Conservation (phyloP, 2,113 vertebrate species). For the Actinemys pallida region DNA sequence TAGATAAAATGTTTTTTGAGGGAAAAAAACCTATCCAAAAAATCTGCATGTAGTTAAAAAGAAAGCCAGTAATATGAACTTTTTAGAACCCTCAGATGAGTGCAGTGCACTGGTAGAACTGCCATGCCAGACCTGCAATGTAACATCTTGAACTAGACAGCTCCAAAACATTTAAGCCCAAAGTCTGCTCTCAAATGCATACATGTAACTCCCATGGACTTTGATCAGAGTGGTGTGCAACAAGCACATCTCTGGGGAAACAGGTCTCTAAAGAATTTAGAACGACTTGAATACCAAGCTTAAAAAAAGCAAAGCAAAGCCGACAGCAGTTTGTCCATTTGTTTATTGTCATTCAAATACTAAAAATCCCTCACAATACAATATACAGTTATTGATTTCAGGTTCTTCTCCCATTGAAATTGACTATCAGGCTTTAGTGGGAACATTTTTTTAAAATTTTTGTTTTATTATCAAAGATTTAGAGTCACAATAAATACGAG, state of each 20-base stretch:
- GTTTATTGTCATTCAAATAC: constrained; percentile 59
- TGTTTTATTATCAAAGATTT: constrained; percentile 62
- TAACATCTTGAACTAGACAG: neutral
- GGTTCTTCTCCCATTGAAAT: neutral
- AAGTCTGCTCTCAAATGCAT: no score
- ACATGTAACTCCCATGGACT: neutral
- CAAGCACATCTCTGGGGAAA: neutral
- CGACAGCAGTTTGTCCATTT: neutral
- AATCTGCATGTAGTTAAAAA: neutral
- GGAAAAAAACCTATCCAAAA: no score
- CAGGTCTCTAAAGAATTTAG: neutral
- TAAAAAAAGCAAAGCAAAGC: neutral
- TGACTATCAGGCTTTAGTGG: neutral
- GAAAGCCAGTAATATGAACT: neutral
- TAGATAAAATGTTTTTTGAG: no score
- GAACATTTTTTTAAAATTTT: neutral
- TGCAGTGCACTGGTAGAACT: neutral
- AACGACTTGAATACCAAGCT: neutral
- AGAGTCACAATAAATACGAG: constrained; percentile 65
- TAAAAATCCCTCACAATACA: constrained; percentile 20
- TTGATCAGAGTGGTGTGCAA: neutral
- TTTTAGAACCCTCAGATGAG: neutral
- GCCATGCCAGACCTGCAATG: neutral
- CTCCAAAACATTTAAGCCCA: neutral
- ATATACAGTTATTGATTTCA: neutral